Percentiles rank a stretch among this genome's conserved stretches.
phyloP scores from a whole-genome alignment of 2,113 vertebrate species.

The Cryptomyrus ogoouensis region DNA sequence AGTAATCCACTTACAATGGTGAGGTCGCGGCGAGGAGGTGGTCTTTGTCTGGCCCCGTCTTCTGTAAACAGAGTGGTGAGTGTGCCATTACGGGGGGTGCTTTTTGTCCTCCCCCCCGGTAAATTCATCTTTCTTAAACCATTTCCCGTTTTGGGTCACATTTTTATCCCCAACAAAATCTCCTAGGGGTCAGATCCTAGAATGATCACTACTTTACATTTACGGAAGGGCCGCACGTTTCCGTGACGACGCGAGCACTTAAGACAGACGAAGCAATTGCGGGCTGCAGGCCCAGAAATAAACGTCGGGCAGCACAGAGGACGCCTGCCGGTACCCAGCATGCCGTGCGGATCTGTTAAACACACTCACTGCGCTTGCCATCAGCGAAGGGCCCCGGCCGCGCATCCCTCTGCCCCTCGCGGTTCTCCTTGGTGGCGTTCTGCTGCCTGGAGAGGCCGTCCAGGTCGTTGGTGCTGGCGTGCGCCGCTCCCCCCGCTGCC shows the following conservation, averaged over 20 bases:
- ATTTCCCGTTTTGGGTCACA: not conserved
- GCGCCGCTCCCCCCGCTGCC: slow-evolving; percentile 61
- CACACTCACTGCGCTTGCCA: slow-evolving; percentile 65
- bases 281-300: not conserved
- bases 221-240: not conserved
- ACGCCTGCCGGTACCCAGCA: not conserved
- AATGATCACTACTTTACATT: not conserved
- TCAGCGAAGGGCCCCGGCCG: slow-evolving; percentile 61
- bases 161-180: not conserved
- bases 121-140: not conserved
- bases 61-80: slow-evolving; percentile 54
- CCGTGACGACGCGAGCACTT: not conserved
- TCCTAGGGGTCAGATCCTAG: not conserved
- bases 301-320: not conserved
- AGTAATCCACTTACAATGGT: slow-evolving; percentile 78
- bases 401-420: slow-evolving; percentile 62
- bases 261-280: not conserved
- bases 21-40: slow-evolving; percentile 91
- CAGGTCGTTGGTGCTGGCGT: slow-evolving; percentile 73
- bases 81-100: no score
- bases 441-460: slow-evolving; percentile 75
- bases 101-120: not conserved
- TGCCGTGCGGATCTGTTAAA: not conserved
- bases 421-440: slow-evolving; percentile 53
- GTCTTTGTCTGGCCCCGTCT: slow-evolving; percentile 82